These are phyloP conservation scores for Tursiops truncatus DNA, from an alignment of 2,113 vertebrate genomes.

Conservation along the genomic window DNA sequence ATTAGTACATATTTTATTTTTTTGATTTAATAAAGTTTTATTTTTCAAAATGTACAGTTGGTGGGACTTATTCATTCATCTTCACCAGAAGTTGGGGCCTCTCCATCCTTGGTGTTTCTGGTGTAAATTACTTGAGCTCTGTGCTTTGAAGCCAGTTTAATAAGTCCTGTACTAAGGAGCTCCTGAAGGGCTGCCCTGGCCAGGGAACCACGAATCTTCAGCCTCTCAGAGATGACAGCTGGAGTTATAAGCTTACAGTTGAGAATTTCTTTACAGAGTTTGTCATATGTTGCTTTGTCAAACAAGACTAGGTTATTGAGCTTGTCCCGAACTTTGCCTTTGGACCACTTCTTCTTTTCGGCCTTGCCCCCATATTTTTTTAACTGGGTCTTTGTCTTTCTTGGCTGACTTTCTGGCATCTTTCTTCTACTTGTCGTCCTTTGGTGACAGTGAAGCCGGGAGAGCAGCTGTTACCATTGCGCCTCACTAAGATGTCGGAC, in stretches of 20 bases:
- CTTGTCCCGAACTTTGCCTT: too few relatives aligned
- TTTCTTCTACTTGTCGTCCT: too few relatives aligned
- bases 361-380: too few relatives aligned
- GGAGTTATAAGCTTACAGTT: background rate
- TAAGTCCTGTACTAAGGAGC: background rate
- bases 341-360: too few relatives aligned
- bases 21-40: background rate
- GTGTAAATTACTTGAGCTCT: background rate
- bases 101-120: background rate
- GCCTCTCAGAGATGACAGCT: background rate
- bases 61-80: background rate
- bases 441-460: too few relatives aligned
- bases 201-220: background rate
- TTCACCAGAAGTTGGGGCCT: background rate
- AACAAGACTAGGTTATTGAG: too few relatives aligned
- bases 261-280: background rate
- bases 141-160: background rate
- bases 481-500: background rate
- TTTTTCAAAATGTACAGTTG: background rate
- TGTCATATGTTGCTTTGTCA: background rate
- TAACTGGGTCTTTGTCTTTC: too few relatives aligned
- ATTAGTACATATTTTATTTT: background rate
- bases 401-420: fast-evolving
- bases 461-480: too few relatives aligned
- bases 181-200: background rate